A percentile compares a stretch with the other conserved stretches of the same genome.
Evolutionary conservation across 2,888 invertebrate species (phyloP).

Genomic region (Heliconius charithonia): DNA sequence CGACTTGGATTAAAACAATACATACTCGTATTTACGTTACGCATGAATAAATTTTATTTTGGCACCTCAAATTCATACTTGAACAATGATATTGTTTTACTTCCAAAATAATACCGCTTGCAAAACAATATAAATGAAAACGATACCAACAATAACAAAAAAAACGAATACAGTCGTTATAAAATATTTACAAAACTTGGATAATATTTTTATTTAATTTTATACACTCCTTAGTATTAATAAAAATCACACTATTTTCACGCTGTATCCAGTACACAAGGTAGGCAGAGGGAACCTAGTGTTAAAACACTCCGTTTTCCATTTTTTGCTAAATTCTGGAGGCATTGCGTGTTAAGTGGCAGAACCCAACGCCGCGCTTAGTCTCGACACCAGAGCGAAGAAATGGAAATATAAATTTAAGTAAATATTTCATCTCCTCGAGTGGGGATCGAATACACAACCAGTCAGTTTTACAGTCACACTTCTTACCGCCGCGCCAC

Average conservation of each 20-base stretch:
- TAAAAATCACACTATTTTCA: neutral
- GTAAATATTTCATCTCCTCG: too few relatives aligned
- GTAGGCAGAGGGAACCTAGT: too few relatives aligned
- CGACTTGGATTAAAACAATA: conserved; percentile 9
- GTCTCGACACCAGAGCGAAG: too few relatives aligned
- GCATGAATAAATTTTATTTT: conserved; percentile 25
- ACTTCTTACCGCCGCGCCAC: too few relatives aligned
- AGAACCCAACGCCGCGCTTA: too few relatives aligned
- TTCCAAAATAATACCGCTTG: conserved; percentile 10
- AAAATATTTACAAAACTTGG: neutral
- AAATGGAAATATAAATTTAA: too few relatives aligned
- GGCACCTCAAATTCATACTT: conserved; percentile 20
- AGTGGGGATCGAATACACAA: too few relatives aligned
- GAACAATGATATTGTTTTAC: conserved; percentile 35
- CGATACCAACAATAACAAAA: conserved; percentile 7
- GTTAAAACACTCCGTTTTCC: too few relatives aligned
- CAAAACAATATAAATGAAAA: conserved; percentile 17
- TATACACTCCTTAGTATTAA: neutral
- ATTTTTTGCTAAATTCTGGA: too few relatives aligned
- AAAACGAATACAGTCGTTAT: neutral
- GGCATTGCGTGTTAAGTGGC: too few relatives aligned
- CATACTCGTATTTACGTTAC: conserved; percentile 13
- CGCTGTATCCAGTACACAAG: too few relatives aligned
- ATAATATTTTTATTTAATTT: neutral
- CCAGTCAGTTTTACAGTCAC: too few relatives aligned